A percentile compares a stretch with the other conserved stretches of the same genome.
These are phyloP conservation scores for Corynorhinus townsendii DNA, from an alignment of 2,113 vertebrate species.

Conservation along the genomic window DNA sequence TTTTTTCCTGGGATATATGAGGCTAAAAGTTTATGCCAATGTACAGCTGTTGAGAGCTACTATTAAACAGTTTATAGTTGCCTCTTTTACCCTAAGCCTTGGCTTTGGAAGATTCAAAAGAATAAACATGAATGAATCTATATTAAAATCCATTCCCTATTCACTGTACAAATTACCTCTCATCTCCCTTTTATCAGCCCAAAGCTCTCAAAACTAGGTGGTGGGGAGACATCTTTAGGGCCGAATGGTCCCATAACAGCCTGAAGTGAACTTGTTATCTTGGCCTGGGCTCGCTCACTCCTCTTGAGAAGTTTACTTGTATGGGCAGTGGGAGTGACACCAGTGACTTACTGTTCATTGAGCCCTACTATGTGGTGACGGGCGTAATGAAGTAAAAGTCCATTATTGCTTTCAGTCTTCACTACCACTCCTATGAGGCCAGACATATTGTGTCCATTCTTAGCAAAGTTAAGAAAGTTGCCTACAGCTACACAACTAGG, in stretches of 20 bases:
- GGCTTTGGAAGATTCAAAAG: not conserved
- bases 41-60: not conserved
- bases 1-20: not conserved
- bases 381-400: not conserved
- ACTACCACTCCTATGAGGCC: not conserved
- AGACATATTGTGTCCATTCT: not conserved
- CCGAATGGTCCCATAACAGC: not conserved
- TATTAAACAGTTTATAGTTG: not conserved
- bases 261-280: not conserved
- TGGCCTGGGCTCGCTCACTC: not conserved
- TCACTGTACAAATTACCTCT: not conserved
- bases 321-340: not conserved
- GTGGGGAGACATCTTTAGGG: not conserved
- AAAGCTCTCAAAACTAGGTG: not conserved
- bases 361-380: not conserved
- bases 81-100: not conserved
- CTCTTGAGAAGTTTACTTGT: not conserved
- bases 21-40: not conserved
- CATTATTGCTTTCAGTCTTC: not conserved
- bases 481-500: not conserved
- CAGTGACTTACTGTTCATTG: not conserved
- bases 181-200: not conserved
- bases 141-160: not conserved
- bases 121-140: not conserved
- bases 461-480: constrained; percentile 1